Evolutionary conservation across 2,797 vertebrate species (phyloP).

Genomic region (Myripristis murdjan): DNA sequence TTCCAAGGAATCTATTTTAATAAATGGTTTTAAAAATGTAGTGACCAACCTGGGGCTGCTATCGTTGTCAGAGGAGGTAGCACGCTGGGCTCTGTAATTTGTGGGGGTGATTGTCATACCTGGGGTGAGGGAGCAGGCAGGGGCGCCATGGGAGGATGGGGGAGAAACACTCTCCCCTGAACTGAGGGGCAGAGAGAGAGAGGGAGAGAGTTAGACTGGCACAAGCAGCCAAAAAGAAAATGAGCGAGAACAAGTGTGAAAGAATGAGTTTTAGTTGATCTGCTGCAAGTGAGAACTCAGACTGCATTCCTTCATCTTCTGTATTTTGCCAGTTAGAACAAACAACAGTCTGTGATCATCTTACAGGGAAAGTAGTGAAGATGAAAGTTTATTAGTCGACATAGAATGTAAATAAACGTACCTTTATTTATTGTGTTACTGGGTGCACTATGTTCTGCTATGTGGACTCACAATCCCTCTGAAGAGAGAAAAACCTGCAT

Average conservation of each 20-base stretch:
- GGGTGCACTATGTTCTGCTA: not conserved
- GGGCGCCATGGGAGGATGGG: conserved; percentile 48
- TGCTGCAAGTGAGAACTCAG: not conserved
- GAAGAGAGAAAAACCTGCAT: conserved; percentile 8
- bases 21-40: no score
- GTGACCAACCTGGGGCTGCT: conserved; percentile 65
- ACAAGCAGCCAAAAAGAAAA: not conserved
- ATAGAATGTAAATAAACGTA: conserved; percentile 22
- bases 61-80: conserved; percentile 40
- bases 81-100: conserved; percentile 36
- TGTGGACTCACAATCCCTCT: conserved; percentile 10
- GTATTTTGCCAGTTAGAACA: not conserved
- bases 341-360: not conserved
- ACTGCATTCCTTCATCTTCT: not conserved
- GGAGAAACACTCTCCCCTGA: conserved; percentile 52
- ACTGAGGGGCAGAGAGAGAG: conserved; percentile 23
- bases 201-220: not conserved
- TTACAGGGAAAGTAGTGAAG: conserved; percentile 9
- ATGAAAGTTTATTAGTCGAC: not conserved
- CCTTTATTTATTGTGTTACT: conserved; percentile 21
- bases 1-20: no score
- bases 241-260: not conserved
- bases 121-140: conserved; percentile 27
- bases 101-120: conserved; percentile 66
- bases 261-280: not conserved